A percentile compares a stretch with the other conserved stretches of the same genome.
These are phyloP conservation scores for Channallabes apus DNA, from an alignment of 2,797 vertebrate genomes.

Conservation along the genomic window DNA sequence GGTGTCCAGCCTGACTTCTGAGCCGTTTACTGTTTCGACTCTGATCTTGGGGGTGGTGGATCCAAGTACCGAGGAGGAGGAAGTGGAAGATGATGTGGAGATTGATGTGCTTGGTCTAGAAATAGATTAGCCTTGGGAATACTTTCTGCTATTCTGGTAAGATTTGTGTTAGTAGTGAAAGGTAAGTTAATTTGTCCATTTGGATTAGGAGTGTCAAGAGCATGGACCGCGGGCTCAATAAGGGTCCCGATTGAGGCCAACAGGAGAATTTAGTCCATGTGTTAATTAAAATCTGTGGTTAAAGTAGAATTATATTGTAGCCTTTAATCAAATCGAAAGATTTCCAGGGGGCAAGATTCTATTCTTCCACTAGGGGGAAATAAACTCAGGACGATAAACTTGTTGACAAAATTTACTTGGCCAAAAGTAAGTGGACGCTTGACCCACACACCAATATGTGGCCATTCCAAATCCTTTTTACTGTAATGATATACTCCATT, in stretches of 20 bases:
- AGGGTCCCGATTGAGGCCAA: background rate
- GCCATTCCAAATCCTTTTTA: background rate
- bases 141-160: constrained; percentile 27
- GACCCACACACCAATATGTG: background rate
- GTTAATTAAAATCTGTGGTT: background rate
- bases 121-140: constrained; percentile 15
- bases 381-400: background rate
- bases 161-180: background rate
- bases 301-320: background rate
- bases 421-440: background rate
- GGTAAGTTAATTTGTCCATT: background rate
- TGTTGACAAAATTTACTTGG: background rate
- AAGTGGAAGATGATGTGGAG: constrained; percentile 30
- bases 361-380: background rate
- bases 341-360: background rate
- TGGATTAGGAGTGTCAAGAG: background rate
- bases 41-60: background rate
- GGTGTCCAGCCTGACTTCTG: constrained; percentile 29
- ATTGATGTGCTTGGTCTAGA: constrained; percentile 42
- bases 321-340: background rate
- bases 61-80: constrained; percentile 39
- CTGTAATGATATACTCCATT: background rate
- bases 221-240: background rate
- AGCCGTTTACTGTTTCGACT: background rate
- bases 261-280: background rate